Evolutionary conservation across 2,888 invertebrate genomes (phyloP).

Genomic region (Cynaeus angustus): DNA sequence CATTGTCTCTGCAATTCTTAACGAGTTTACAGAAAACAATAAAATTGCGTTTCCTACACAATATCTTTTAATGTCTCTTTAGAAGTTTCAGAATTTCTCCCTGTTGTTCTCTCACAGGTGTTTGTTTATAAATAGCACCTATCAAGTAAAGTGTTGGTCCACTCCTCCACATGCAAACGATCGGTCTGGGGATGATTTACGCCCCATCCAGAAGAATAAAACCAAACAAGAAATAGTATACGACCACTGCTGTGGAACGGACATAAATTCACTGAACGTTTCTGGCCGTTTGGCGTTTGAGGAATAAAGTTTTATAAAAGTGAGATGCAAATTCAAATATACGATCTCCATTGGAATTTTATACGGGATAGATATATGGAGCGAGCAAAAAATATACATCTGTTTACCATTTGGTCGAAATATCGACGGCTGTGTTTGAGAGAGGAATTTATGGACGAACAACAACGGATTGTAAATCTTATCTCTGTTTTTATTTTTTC

Average conservation of each 20-base stretch:
- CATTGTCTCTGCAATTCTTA: too few relatives aligned
- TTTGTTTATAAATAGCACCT: constrained; percentile 11
- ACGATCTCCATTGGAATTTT: constrained; percentile 58
- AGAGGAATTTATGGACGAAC: constrained; percentile 57
- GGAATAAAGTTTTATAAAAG: constrained; percentile 60
- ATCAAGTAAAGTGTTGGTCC: constrained; percentile 8
- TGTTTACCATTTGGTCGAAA: constrained; percentile 62
- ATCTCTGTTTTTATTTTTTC: constrained; percentile 9
- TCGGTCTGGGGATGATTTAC: constrained; percentile 28
- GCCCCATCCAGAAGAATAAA: constrained; percentile 36
- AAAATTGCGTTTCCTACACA: neutral
- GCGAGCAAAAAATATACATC: constrained; percentile 60
- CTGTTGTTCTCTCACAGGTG: constrained; percentile 1
- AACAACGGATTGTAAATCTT: constrained; percentile 40
- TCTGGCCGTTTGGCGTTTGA: constrained; percentile 54
- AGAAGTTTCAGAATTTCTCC: neutral
- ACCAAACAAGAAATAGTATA: constrained; percentile 49
- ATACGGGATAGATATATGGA: constrained; percentile 59
- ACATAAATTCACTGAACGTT: constrained; percentile 58
- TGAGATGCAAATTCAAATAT: constrained; percentile 61
- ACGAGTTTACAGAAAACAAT: neutral
- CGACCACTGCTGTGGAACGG: constrained; percentile 34
- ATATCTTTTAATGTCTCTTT: neutral
- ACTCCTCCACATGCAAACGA: constrained; percentile 24
- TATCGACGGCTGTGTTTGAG: constrained; percentile 61